Conservation (phyloP, 2,797 vertebrate species). For the Smutsia temminckii region DNA sequence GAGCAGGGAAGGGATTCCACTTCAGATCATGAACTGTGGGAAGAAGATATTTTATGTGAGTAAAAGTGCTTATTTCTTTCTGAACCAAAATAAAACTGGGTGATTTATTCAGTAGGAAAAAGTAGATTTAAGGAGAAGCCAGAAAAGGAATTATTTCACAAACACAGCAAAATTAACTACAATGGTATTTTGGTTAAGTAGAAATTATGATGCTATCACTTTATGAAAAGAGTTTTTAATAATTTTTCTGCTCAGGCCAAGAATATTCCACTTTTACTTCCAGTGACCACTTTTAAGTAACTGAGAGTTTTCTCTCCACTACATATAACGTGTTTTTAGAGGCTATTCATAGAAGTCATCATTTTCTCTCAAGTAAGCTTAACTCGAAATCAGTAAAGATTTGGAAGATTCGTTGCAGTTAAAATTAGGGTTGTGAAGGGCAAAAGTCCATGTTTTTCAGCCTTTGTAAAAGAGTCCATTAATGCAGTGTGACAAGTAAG, state of each 20-base stretch:
- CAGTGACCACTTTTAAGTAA: not conserved
- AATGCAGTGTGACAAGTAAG: not conserved
- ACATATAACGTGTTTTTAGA: not conserved
- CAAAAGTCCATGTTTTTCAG: not conserved
- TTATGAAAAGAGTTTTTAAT: conserved; percentile 1
- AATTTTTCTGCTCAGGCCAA: not conserved
- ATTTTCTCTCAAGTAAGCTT: conserved; percentile 15
- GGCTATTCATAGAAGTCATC: not conserved
- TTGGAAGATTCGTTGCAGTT: not conserved
- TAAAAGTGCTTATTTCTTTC: not conserved
- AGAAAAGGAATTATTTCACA: not conserved
- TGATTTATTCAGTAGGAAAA: conserved; percentile 23
- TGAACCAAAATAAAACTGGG: not conserved
- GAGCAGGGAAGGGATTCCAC: not conserved
- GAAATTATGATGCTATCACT: not conserved
- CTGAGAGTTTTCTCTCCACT: not conserved
- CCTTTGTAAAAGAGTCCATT: conserved; percentile 42
- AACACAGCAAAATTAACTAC: not conserved
- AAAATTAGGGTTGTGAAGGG: not conserved
- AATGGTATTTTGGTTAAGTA: not conserved
- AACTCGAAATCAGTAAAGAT: not conserved
- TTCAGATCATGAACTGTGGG: not conserved
- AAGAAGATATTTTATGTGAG: not conserved
- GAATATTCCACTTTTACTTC: not conserved
- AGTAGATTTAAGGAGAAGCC: not conserved